These are phyloP conservation scores for Gobionotothen gibberifrons DNA, from an alignment of 2,797 vertebrate species.

Conservation along the genomic window DNA sequence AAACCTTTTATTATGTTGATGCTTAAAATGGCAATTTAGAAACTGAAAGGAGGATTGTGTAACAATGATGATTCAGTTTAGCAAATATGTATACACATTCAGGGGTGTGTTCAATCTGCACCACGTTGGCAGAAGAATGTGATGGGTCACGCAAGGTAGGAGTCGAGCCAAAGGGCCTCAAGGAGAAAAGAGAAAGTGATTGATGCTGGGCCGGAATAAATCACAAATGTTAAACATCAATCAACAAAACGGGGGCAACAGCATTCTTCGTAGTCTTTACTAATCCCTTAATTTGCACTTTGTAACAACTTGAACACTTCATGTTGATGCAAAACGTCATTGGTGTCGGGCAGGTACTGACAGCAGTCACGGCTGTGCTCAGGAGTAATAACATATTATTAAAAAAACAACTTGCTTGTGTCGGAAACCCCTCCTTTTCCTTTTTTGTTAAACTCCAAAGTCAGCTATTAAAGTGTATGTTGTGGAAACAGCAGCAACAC, in stretches of 20 bases:
- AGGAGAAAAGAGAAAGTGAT: constrained; percentile 28
- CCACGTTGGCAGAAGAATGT: constrained; percentile 36
- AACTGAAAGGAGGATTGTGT: neutral
- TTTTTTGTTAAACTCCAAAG: constrained; percentile 14
- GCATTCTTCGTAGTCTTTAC: neutral
- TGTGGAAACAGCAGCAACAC: constrained; percentile 53
- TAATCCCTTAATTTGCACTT: constrained; percentile 14
- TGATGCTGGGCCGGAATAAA: neutral
- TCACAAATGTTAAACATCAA: constrained; percentile 1
- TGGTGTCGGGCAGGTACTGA: constrained; percentile 24
- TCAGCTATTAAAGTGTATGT: constrained; percentile 39
- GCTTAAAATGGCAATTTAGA: neutral
- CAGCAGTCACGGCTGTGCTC: constrained; percentile 15
- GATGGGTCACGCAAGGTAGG: constrained; percentile 38
- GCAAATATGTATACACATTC: constrained; percentile 2
- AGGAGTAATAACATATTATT: constrained; percentile 39
- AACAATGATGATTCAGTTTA: neutral
- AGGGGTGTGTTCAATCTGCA: constrained; percentile 38
- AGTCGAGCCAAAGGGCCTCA: constrained; percentile 22
- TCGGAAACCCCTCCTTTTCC: constrained; percentile 26
- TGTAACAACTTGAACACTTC: constrained; percentile 10
- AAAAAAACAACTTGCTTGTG: constrained; percentile 16
- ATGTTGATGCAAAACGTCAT: neutral
- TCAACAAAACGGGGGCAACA: constrained; percentile 1
- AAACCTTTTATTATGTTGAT: too few species aligned